Conservation (phyloP, 2,113 vertebrate genomes). For the Bungarus multicinctus region DNA sequence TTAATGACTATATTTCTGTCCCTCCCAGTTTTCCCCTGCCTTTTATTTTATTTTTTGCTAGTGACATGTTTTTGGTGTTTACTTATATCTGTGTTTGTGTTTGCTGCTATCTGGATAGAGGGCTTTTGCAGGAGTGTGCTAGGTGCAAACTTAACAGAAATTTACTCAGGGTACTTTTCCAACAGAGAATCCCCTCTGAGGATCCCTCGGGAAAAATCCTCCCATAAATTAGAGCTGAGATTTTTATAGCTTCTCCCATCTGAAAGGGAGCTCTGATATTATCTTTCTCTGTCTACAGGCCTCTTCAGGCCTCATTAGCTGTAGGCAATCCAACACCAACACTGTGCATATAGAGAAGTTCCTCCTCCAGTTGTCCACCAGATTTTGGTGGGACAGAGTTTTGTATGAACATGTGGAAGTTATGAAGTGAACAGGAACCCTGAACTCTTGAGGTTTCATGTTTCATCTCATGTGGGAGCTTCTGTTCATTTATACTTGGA, state of each 20-base stretch:
- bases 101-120: background rate
- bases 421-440: background rate
- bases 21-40: background rate
- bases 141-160: background rate
- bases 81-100: background rate
- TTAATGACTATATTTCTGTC: background rate
- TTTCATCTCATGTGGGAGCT: background rate
- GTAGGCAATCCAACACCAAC: background rate
- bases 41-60: background rate
- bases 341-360: background rate
- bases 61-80: background rate
- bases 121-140: background rate
- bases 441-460: background rate
- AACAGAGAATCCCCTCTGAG: background rate
- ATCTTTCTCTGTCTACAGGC: background rate
- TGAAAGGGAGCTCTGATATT: background rate
- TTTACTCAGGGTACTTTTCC: background rate
- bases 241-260: background rate
- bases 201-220: background rate
- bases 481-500: background rate
- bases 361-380: background rate
- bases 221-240: background rate
- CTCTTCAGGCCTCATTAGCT: background rate
- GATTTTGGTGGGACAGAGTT: background rate
- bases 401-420: background rate